Conservation (phyloP, 1,140 invertebrate genomes). For the Drosophila santomea region DNA sequence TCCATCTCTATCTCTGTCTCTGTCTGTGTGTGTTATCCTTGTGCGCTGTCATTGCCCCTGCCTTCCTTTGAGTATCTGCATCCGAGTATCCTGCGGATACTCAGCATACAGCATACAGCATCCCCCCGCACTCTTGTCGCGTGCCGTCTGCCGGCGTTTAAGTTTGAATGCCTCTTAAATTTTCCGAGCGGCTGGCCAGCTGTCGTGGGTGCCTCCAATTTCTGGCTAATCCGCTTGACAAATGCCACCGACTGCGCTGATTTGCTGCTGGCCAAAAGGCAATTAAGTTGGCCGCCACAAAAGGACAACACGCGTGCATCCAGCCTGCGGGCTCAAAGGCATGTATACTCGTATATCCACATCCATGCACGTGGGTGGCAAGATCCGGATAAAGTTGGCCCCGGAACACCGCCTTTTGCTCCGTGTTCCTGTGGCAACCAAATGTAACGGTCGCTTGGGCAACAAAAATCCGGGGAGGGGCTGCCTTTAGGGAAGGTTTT, state of each 20-base stretch:
- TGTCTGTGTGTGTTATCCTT: conserved; percentile 38
- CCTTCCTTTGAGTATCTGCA: conserved; percentile 2
- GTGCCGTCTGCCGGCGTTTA: conserved; percentile 51
- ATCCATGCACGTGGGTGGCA: conserved; percentile 7
- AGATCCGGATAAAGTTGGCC: conserved; percentile 12
- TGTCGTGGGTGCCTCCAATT: conserved; percentile 17
- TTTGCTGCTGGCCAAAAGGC: conserved; percentile 54
- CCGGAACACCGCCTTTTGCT: not conserved
- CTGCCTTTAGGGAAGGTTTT: conserved; percentile 35
- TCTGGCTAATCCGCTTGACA: conserved; percentile 46
- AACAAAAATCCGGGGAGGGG: conserved; percentile 8
- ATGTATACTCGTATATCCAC: not conserved
- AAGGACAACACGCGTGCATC: conserved; percentile 22
- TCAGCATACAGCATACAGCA: conserved; percentile 13
- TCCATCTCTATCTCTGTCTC: no score
- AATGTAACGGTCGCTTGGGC: conserved; percentile 71
- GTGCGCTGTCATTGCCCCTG: conserved; percentile 64
- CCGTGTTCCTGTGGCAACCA: not conserved
- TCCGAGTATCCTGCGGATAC: conserved; percentile 17
- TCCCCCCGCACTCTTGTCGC: conserved; percentile 38
- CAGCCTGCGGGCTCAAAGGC: conserved; percentile 27
- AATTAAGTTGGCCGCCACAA: conserved; percentile 61
- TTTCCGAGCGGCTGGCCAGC: conserved; percentile 46
- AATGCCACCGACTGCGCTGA: conserved; percentile 27
- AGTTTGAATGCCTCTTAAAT: conserved; percentile 49